Evolutionary conservation across 2,888 invertebrate species (phyloP).

Genomic region (Lycaena phlaeas): DNA sequence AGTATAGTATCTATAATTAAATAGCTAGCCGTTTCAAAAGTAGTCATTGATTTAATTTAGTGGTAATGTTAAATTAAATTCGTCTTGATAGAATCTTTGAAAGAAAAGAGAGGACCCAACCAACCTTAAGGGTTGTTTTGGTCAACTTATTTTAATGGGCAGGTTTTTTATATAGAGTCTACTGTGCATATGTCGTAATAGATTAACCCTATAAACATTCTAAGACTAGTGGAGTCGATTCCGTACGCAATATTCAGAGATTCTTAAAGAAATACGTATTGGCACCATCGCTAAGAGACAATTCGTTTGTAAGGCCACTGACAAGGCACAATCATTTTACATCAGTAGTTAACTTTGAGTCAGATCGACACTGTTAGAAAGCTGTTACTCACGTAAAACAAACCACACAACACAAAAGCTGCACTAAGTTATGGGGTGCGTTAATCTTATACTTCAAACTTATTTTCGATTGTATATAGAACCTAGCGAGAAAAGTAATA

Average conservation of each 20-base stretch:
- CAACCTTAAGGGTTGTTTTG: no score
- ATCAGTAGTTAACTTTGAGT: background rate
- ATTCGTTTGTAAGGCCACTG: constrained; percentile 25
- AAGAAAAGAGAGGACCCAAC: no score
- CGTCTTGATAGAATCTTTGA: no score
- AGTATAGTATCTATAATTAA: background rate
- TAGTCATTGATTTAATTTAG: no score
- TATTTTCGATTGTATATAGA: no score
- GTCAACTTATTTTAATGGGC: no score
- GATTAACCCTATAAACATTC: constrained; percentile 16
- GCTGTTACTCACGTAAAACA: constrained; percentile 29
- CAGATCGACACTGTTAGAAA: constrained; percentile 20
- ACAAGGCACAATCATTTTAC: constrained; percentile 29
- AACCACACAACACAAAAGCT: constrained; percentile 34
- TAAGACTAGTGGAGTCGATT: constrained; percentile 43
- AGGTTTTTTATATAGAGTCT: background rate
- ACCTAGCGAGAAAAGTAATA: background rate
- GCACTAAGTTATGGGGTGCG: constrained; percentile 34
- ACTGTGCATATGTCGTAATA: constrained; percentile 19
- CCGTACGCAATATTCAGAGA: constrained; percentile 36
- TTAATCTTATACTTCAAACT: constrained; percentile 18
- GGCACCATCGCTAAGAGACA: constrained; percentile 36
- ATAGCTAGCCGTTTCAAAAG: no score
- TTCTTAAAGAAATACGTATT: constrained; percentile 40
- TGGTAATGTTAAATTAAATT: no score